These are phyloP conservation scores for Pitangus sulphuratus DNA, from an alignment of 2,797 vertebrate genomes.

Conservation along the genomic window DNA sequence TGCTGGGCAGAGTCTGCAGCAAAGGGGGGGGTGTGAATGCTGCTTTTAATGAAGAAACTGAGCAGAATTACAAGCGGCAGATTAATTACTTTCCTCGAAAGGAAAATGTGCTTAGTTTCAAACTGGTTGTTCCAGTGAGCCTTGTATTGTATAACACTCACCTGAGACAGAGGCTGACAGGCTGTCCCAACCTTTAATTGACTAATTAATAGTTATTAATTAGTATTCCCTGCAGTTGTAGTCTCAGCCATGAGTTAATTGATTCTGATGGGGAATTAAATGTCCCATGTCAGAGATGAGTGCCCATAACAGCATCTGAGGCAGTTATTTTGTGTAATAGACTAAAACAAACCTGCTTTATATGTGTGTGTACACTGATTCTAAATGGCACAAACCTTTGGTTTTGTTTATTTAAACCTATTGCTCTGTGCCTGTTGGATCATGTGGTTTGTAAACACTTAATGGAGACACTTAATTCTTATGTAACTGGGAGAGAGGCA, in stretches of 20 bases:
- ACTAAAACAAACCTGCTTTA: conserved; percentile 35
- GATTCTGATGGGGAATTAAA: conserved; percentile 69
- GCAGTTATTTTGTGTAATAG: conserved; percentile 58
- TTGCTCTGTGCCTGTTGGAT: conserved; percentile 13
- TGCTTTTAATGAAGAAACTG: conserved; percentile 45
- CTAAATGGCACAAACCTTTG: not conserved
- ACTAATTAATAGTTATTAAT: conserved; percentile 73
- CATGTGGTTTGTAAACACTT: not conserved
- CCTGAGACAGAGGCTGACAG: conserved; percentile 66
- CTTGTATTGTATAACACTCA: conserved; percentile 51
- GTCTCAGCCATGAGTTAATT: conserved; percentile 65
- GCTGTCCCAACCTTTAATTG: conserved; percentile 67
- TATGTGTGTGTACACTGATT: not conserved
- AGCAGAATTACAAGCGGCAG: conserved; percentile 48
- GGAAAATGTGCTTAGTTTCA: conserved; percentile 51
- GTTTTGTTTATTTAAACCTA: conserved; percentile 33
- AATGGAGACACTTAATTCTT: not conserved
- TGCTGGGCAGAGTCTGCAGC: conserved; percentile 5
- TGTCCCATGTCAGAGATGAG: conserved; percentile 66
- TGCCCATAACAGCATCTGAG: conserved; percentile 59
- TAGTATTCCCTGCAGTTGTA: conserved; percentile 64
- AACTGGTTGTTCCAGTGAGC: conserved; percentile 50
- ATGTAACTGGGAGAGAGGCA: not conserved
- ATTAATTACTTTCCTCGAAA: conserved; percentile 63
- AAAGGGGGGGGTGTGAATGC: accelerated